A percentile compares a stretch with the other conserved stretches of the same genome.
Evolutionary conservation across 1,140 invertebrate genomes (phyloP).

Genomic region (Laupala kohalensis): DNA sequence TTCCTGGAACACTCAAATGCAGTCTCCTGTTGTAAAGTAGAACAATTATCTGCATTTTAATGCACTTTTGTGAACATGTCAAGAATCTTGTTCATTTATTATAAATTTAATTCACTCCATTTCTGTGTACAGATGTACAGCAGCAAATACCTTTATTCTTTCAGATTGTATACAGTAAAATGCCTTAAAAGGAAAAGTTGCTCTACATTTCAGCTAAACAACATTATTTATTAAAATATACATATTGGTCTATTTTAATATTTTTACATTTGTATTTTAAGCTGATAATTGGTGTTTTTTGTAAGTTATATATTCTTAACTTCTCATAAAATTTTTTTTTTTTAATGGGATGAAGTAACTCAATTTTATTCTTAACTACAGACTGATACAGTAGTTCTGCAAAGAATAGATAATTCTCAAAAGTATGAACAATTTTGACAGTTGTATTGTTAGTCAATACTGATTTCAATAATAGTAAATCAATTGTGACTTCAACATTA

Average conservation of each 20-base stretch:
- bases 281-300: not conserved
- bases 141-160: not conserved
- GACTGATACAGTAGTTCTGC: not conserved
- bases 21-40: not conserved
- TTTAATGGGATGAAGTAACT: not conserved
- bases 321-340: not conserved
- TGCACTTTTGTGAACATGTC: not conserved
- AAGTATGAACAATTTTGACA: too few relatives aligned
- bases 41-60: not conserved
- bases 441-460: too few relatives aligned
- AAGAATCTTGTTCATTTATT: not conserved
- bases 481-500: too few relatives aligned
- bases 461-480: too few relatives aligned
- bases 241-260: not conserved
- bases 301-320: not conserved
- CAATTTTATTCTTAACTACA: not conserved
- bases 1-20: not conserved
- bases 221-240: not conserved
- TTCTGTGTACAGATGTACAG: not conserved
- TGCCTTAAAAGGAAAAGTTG: not conserved
- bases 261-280: not conserved
- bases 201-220: not conserved
- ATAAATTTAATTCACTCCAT: not conserved
- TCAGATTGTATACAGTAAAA: not conserved
- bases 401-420: not conserved